Evolutionary conservation across 2,888 invertebrate genomes (phyloP).

Genomic region (Meandrusa payeni): DNA sequence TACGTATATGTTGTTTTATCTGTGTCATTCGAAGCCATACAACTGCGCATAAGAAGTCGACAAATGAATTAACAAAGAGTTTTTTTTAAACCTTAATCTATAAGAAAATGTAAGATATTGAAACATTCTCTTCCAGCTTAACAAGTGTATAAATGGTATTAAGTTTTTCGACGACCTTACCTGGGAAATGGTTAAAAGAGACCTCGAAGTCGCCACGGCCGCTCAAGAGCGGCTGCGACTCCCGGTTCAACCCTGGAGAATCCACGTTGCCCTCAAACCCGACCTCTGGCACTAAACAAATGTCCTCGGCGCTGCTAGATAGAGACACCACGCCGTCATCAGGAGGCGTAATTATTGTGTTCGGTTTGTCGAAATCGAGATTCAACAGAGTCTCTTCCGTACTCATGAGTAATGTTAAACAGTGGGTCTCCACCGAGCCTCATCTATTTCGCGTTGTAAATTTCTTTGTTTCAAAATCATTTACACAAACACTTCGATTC

Average conservation of each 20-base stretch:
- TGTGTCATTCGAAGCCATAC: constrained; percentile 44
- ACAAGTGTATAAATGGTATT: constrained; percentile 32
- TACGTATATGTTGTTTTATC: constrained; percentile 25
- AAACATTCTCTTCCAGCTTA: constrained; percentile 3
- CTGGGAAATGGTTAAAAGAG: constrained; percentile 93
- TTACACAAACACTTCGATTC: constrained; percentile 71
- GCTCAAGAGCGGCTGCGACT: constrained; percentile 96
- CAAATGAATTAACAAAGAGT: constrained; percentile 36
- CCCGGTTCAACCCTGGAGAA: constrained; percentile 91
- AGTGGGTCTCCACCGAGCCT: constrained; percentile 68
- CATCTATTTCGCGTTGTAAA: constrained; percentile 73
- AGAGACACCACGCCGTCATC: constrained; percentile 82
- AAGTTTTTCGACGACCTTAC: constrained; percentile 73
- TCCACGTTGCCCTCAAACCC: constrained; percentile 92
- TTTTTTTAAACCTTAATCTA: constrained; percentile 24
- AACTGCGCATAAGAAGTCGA: constrained; percentile 40
- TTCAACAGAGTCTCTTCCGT: constrained; percentile 83
- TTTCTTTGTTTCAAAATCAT: constrained; percentile 78
- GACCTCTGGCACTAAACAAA: constrained; percentile 90
- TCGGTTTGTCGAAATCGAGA: constrained; percentile 82
- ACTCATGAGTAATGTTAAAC: constrained; percentile 80
- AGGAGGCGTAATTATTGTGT: constrained; percentile 64
- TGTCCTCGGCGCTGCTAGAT: constrained; percentile 84
- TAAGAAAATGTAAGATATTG: background rate
- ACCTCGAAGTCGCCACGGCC: constrained; percentile 88